These are phyloP conservation scores for Ptychodera flava DNA, from an alignment of 35 echinoderm and acorn worm genomes.

Conservation along the genomic window DNA sequence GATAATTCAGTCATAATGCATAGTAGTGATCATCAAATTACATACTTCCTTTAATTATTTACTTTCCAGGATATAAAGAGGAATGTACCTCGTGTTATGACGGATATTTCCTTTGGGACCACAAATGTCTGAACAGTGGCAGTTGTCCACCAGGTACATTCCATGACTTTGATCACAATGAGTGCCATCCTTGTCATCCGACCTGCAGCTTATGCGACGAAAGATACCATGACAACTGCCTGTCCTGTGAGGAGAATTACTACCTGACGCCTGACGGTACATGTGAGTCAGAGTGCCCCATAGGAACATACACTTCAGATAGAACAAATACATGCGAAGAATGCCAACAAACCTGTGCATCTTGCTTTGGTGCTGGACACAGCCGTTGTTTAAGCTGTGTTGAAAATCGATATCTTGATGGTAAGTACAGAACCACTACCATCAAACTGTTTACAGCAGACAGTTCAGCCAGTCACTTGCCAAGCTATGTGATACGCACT, in stretches of 20 bases:
- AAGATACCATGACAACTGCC: neutral
- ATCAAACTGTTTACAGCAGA: too few species aligned
- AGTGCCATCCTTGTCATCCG: neutral
- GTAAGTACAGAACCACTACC: too few species aligned
- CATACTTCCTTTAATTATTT: too few species aligned
- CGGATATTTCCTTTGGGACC: neutral
- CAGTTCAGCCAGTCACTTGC: too few species aligned
- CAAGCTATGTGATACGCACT: too few species aligned
- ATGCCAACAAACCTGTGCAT: neutral
- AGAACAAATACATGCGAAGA: neutral
- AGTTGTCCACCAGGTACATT: neutral
- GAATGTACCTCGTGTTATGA: neutral
- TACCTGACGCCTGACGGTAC: neutral
- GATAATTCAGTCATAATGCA: too few species aligned
- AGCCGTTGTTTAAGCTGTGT: neutral
- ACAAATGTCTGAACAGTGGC: neutral
- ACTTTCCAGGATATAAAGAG: neutral
- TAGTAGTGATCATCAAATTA: too few species aligned
- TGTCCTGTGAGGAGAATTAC: neutral
- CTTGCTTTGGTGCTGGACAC: neutral
- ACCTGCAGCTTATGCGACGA: neutral
- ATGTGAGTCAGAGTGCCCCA: neutral
- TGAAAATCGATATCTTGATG: neutral
- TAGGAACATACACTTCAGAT: neutral
- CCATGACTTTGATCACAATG: neutral